Conservation (phyloP, 2,113 vertebrate genomes). For the Rhinolophus ferrumequinum region DNA sequence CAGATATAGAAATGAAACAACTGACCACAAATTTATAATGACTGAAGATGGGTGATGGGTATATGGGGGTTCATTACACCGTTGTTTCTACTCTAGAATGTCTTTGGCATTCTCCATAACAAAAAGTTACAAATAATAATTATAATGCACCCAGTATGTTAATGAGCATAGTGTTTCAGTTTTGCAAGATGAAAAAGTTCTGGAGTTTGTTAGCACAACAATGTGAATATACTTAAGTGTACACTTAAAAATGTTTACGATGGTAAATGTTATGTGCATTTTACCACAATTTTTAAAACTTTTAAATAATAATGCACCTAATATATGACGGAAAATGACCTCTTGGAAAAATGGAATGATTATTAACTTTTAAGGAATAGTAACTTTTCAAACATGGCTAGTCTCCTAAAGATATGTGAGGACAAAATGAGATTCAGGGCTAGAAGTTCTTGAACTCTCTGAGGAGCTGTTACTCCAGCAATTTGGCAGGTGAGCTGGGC, state of each 20-base stretch:
- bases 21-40: background rate
- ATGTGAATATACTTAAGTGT: background rate
- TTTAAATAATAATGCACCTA: background rate
- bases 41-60: background rate
- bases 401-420: background rate
- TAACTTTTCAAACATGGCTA: background rate
- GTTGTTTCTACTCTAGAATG: background rate
- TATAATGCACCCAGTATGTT: background rate
- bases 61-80: background rate
- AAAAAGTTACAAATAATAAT: background rate
- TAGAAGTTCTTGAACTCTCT: background rate
- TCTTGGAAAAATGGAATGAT: background rate
- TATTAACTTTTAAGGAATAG: background rate
- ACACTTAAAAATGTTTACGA: background rate
- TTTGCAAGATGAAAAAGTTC: background rate
- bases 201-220: background rate
- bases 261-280: background rate
- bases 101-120: background rate
- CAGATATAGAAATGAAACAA: constrained; percentile 13
- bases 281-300: background rate
- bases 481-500: background rate
- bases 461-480: background rate
- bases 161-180: background rate
- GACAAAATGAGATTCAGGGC: background rate
- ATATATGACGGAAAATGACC: background rate